A percentile compares a stretch with the other conserved stretches of the same genome.
Evolutionary conservation across 2,888 invertebrate genomes (phyloP).

Genomic region (Caprella mutica): DNA sequence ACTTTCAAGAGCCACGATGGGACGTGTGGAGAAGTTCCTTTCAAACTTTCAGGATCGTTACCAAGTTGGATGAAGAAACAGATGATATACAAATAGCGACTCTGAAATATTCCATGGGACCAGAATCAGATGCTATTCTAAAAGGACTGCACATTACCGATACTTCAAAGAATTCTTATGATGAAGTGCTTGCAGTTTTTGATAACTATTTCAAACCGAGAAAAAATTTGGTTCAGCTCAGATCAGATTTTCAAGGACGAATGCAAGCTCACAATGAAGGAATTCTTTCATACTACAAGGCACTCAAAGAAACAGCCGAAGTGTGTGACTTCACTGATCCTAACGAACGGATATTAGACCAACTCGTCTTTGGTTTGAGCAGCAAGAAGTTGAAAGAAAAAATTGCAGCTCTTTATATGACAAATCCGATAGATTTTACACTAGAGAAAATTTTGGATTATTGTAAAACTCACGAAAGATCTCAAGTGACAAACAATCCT

Average conservation of each 20-base stretch:
- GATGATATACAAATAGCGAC: neutral
- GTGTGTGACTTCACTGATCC: neutral
- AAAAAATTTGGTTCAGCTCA: neutral
- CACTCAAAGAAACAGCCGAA: neutral
- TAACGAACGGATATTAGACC: neutral
- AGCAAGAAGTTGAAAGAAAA: neutral
- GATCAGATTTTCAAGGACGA: neutral
- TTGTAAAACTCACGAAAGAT: neutral
- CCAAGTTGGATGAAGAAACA: neutral
- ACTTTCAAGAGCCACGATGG: neutral
- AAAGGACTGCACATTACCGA: neutral
- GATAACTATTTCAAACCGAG: constrained; percentile 3
- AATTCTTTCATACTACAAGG: neutral
- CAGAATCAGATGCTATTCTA: neutral
- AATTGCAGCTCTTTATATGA: neutral
- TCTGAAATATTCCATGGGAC: constrained; percentile 2
- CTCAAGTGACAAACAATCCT: neutral
- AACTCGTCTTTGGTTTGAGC: neutral
- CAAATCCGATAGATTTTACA: neutral
- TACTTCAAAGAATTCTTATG: neutral
- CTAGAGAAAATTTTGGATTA: neutral
- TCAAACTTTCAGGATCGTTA: neutral
- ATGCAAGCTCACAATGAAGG: neutral
- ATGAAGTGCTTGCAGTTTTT: neutral
- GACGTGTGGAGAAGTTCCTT: neutral